phyloP scores from a whole-genome alignment of 2,888 invertebrate species.

The Napeogenes inachia region DNA sequence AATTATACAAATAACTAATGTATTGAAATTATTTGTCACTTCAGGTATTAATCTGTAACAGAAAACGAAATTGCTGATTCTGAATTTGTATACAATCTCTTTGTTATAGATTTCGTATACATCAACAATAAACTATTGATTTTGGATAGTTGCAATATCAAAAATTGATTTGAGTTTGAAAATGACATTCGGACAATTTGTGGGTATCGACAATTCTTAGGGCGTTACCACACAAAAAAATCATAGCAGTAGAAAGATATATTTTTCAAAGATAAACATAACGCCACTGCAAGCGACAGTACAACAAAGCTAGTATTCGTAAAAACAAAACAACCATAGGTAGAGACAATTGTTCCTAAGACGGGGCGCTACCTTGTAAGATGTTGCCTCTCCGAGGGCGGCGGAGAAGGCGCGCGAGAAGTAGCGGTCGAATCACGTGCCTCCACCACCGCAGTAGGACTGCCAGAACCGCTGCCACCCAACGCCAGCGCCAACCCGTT shows the following conservation, averaged over 20 bases:
- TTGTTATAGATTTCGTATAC: too few species aligned
- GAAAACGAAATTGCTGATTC: too few species aligned
- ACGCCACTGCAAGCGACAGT: conserved; percentile 6
- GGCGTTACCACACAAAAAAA: too few species aligned
- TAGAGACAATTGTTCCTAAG: conserved; percentile 51
- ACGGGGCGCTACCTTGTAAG: conserved; percentile 72
- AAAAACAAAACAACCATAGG: conserved; percentile 53
- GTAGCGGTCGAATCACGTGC: conserved; percentile 62
- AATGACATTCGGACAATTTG: too few species aligned
- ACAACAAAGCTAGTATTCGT: conserved; percentile 44
- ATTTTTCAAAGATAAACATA: background rate
- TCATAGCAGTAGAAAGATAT: background rate
- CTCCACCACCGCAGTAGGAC: conserved; percentile 53
- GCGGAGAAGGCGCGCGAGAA: conserved; percentile 68
- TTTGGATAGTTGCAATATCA: too few species aligned
- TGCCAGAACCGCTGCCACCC: conserved; percentile 69
- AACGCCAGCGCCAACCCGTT: conserved; percentile 77
- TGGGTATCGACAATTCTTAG: too few species aligned
- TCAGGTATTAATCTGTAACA: too few species aligned
- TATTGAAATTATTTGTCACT: background rate
- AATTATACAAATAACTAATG: background rate
- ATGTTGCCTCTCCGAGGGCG: conserved; percentile 67
- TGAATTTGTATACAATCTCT: too few species aligned
- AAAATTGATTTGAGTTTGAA: too few species aligned
- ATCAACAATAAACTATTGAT: too few species aligned